A percentile compares a stretch with the other conserved stretches of the same genome.
phyloP scores from a whole-genome alignment of 2,113 vertebrate genomes.

The Nesogale talazaci region DNA sequence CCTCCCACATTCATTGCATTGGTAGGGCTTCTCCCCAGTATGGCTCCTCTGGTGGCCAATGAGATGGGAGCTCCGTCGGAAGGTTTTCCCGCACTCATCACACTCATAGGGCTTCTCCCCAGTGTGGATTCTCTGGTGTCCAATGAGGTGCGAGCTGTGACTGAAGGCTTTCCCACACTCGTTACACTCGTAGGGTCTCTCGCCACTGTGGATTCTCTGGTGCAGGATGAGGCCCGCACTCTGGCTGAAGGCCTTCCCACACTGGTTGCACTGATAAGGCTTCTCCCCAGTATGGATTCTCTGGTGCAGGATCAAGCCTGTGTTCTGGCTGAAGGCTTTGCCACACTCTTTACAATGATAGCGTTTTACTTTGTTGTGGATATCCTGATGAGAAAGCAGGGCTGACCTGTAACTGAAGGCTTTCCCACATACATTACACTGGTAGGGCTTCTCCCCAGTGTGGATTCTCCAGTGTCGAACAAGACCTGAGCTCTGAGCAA shows the following conservation, averaged over 20 bases:
- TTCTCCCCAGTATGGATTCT: conserved; percentile 85
- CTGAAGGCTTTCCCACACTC: conserved; percentile 86
- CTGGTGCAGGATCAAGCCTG: conserved; percentile 83
- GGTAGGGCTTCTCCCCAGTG: conserved; percentile 83
- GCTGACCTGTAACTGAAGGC: conserved; percentile 83
- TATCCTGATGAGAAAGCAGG: conserved; percentile 80
- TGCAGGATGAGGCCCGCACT: conserved; percentile 85
- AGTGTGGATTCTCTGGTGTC: conserved; percentile 86
- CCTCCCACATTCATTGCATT: conserved; percentile 84
- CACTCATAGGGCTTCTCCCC: conserved; percentile 86
- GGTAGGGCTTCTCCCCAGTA: conserved; percentile 84
- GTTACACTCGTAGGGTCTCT: conserved; percentile 83
- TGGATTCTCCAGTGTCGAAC: conserved; percentile 77
- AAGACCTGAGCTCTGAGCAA: conserved; percentile 75
- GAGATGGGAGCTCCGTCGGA: conserved; percentile 86
- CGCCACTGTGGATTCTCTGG: conserved; percentile 84
- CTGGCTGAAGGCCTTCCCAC: conserved; percentile 85
- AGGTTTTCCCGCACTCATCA: conserved; percentile 85
- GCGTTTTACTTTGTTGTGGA: conserved; percentile 83
- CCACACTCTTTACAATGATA: conserved; percentile 85
- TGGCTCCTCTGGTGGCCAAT: conserved; percentile 86
- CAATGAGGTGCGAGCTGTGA: conserved; percentile 85
- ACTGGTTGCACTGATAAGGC: conserved; percentile 83
- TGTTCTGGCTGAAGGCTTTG: conserved; percentile 85
- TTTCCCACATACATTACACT: conserved; percentile 83